Evolutionary conservation across 2,797 vertebrate genomes (phyloP), one percentile per base, ranked within the genome.

Genomic region (Aulostomus chinensis): DNA sequence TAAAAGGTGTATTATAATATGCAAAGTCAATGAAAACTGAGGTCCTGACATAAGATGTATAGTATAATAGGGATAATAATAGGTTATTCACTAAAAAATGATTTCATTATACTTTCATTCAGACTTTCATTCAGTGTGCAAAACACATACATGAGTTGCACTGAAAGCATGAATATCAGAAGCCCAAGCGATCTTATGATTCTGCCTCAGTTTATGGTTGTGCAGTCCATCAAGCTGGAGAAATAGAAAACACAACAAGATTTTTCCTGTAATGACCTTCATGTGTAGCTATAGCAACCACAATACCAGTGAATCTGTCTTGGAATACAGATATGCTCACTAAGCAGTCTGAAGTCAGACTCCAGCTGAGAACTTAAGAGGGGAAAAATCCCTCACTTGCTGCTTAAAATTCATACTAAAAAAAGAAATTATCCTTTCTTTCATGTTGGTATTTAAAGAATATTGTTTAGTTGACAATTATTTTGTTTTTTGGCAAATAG

Each of bases 241-340:
- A 16, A 68, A 63, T 60, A 67, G 6, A 76, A 49, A 50, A 66
- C 45, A 62, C 51, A 22, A 68, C 13, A 14, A 76, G 31, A 81
- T 65, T 33, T 48, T 38, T 58, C 28, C 33, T 28, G 43, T 71
- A 71, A 74, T 78, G 80, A 83, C 80, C 74, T 79, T 81, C 52
- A 55, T 47, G 56, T 1, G 78, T 86, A 72, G 68, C 80, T 73
- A 86, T 84, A 58, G 87, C 82, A 91, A 88, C 86, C 45, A 31
- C 53, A 32, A 64, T 58, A 61, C 52, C 45, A 16, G 10, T 26
- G 33, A 46, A 38, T 56, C 40, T 64, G 38, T 37, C 3, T 14
- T 50, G 17, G 59, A 78, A 76, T 78, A 68, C 72, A 75, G 60
- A 81, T 76, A 28, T 11, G 21, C 26, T 42, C 40, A 28, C 4